These are phyloP conservation scores for Aspidapion aeneum DNA, from an alignment of 2,888 invertebrate species.

Conservation along the genomic window DNA sequence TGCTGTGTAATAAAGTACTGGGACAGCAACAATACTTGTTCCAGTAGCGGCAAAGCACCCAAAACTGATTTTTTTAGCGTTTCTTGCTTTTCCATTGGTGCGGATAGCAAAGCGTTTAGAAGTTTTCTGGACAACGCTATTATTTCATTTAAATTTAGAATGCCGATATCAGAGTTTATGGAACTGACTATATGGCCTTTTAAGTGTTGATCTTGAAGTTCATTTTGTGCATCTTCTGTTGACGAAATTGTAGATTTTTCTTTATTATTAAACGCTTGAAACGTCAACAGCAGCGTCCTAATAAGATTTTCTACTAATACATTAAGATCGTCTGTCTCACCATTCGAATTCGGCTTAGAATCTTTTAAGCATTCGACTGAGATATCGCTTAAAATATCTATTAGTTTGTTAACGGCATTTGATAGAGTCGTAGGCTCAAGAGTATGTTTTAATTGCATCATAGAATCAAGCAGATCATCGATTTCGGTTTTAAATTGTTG, in stretches of 20 bases:
- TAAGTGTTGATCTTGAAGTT: slow-evolving; percentile 62
- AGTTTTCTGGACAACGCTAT: slow-evolving; percentile 38
- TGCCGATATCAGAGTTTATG: slow-evolving; percentile 57
- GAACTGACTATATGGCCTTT: slow-evolving; percentile 62
- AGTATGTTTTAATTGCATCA: slow-evolving; percentile 26
- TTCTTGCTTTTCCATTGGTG: not conserved
- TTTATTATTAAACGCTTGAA: slow-evolving; percentile 36
- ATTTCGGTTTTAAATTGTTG: slow-evolving; percentile 28
- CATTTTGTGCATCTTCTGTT: slow-evolving; percentile 42
- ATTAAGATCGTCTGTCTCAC: slow-evolving; percentile 18
- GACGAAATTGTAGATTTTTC: slow-evolving; percentile 17
- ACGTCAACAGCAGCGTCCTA: slow-evolving; percentile 27
- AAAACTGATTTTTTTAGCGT: not conserved
- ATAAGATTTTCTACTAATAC: slow-evolving; percentile 24
- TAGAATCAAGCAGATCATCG: slow-evolving; percentile 31
- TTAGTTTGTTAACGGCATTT: slow-evolving; percentile 23
- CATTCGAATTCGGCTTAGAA: not conserved
- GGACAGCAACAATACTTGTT: slow-evolving; percentile 70
- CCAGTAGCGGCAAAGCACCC: slow-evolving; percentile 61
- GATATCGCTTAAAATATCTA: not conserved
- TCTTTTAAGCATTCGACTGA: not conserved
- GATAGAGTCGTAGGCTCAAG: slow-evolving; percentile 33
- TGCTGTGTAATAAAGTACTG: slow-evolving; percentile 79
- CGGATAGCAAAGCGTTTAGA: slow-evolving; percentile 45
- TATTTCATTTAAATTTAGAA: slow-evolving; percentile 54